Conservation (phyloP, 2,888 invertebrate genomes). For the Abrostola tripartita region DNA sequence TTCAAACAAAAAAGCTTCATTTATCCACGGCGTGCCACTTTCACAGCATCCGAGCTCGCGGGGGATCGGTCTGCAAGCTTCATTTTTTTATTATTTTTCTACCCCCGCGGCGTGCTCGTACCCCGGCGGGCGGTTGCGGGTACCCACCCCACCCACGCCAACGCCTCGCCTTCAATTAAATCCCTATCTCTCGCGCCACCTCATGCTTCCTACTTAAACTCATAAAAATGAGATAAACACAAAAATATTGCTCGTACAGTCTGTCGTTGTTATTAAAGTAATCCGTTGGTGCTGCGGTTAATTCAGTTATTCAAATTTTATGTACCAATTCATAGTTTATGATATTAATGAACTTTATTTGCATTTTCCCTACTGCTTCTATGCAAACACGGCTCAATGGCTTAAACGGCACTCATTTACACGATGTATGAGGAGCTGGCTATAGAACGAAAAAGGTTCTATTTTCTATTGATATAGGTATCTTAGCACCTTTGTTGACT, state of each 20-base stretch:
- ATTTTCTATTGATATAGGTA: constrained; percentile 13
- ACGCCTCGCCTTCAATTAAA: constrained; percentile 86
- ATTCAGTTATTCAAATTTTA: constrained; percentile 62
- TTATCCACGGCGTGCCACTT: constrained; percentile 87
- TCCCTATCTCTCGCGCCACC: constrained; percentile 83
- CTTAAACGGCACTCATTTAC: neutral
- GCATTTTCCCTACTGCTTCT: constrained; percentile 13
- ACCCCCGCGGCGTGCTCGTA: constrained; percentile 68
- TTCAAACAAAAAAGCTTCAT: constrained; percentile 87
- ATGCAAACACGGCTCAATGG: constrained; percentile 2
- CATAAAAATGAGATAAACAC: constrained; percentile 85
- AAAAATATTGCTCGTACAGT: constrained; percentile 81
- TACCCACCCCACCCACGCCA: constrained; percentile 68
- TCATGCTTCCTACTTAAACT: constrained; percentile 84
- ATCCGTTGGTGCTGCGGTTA: constrained; percentile 65
- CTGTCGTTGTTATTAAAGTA: constrained; percentile 76
- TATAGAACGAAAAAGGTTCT: neutral
- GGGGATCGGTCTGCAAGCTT: constrained; percentile 79
- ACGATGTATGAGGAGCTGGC: neutral
- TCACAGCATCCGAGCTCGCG: constrained; percentile 87
- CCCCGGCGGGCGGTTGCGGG: constrained; percentile 71
- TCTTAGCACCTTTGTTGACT: constrained; percentile 26
- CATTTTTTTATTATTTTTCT: constrained; percentile 85
- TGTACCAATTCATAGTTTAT: constrained; percentile 52
- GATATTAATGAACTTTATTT: constrained; percentile 46